Conservation (phyloP, 2,888 invertebrate genomes). For the Anodontia alba region DNA sequence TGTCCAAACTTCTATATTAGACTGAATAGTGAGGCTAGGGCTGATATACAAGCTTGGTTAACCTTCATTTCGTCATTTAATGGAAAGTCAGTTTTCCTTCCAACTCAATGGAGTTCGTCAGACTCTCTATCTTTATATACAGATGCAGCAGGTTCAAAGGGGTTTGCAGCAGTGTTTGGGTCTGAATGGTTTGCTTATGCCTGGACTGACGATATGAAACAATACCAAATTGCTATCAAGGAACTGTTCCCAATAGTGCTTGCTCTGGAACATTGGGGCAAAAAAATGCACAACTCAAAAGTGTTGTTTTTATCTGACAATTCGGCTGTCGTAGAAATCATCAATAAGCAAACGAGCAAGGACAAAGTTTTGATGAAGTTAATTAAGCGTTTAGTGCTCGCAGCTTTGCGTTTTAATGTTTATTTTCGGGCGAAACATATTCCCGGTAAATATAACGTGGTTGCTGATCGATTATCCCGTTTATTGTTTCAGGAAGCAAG, state of each 20-base stretch:
- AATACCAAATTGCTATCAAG: slow-evolving; percentile 29
- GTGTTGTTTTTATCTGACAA: slow-evolving; percentile 42
- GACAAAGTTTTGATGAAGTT: slow-evolving; percentile 30
- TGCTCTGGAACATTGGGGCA: slow-evolving; percentile 35
- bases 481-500: slow-evolving; percentile 42
- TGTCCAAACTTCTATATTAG: not conserved
- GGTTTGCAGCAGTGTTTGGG: slow-evolving; percentile 38
- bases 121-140: slow-evolving; percentile 21
- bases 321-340: slow-evolving; percentile 28
- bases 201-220: slow-evolving; percentile 1
- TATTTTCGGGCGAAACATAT: slow-evolving; percentile 33
- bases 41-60: not conserved
- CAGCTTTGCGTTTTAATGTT: slow-evolving; percentile 23
- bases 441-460: slow-evolving; percentile 25
- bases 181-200: slow-evolving; percentile 28
- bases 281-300: slow-evolving; percentile 28
- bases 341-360: slow-evolving; percentile 39
- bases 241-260: slow-evolving; percentile 44
- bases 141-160: slow-evolving; percentile 24
- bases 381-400: slow-evolving; percentile 29
- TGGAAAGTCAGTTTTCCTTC: not conserved
- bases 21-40: slow-evolving; percentile 10
- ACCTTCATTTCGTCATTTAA: not conserved
- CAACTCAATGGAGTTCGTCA: slow-evolving; percentile 16
- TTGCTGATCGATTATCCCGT: slow-evolving; percentile 30